Evolutionary conservation across 2,113 vertebrate genomes (phyloP).

Genomic region (Apodemus sylvaticus): DNA sequence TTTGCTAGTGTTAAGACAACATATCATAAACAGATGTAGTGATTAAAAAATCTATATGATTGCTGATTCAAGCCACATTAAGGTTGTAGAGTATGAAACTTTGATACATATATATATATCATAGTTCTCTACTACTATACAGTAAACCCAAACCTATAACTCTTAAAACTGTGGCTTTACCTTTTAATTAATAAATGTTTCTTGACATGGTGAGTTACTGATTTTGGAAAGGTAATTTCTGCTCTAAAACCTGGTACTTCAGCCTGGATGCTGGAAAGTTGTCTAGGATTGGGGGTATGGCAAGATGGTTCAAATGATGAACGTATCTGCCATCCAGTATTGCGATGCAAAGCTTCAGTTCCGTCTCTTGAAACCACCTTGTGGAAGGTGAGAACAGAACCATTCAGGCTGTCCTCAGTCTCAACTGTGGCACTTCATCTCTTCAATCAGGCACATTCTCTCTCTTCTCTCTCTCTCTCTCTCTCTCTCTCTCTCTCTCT

Average conservation of each 20-base stretch:
- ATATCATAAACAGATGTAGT: background rate
- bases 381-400: background rate
- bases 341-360: background rate
- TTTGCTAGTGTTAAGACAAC: background rate
- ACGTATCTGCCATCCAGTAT: background rate
- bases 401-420: background rate
- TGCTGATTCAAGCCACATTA: background rate
- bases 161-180: background rate
- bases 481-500: background rate
- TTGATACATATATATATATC: background rate
- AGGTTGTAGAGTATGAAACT: background rate
- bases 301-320: background rate
- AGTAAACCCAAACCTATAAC: background rate
- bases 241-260: background rate
- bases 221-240: background rate
- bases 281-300: rapidly evolving
- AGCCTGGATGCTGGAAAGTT: background rate
- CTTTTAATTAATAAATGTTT: background rate
- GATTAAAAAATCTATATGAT: background rate
- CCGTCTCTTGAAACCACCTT: background rate
- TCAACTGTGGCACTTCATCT: background rate
- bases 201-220: background rate
- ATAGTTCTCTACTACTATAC: background rate
- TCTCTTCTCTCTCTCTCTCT: background rate
- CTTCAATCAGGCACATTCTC: background rate